These are phyloP conservation scores for Nymphalis c-album DNA, from an alignment of 2,888 invertebrate species.

Conservation along the genomic window DNA sequence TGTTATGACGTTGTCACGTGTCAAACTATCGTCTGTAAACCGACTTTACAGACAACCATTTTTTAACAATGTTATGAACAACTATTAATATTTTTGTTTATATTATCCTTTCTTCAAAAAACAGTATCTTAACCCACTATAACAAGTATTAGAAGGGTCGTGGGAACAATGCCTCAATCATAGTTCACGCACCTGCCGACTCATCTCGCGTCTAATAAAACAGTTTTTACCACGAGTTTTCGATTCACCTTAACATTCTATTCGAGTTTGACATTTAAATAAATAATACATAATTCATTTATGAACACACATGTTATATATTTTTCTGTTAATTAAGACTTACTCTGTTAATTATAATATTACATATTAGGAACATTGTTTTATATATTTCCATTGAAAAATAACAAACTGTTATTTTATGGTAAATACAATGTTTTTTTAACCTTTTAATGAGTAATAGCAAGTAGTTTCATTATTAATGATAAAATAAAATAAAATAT, in stretches of 20 bases:
- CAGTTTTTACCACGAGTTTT: constrained; percentile 23
- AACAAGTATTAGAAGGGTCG: constrained; percentile 48
- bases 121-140: constrained; percentile 7
- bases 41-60: no score
- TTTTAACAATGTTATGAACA: no score
- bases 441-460: no score
- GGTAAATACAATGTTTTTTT: no score
- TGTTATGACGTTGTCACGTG: no score
- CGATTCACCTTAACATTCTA: constrained; percentile 16
- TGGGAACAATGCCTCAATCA: constrained; percentile 79
- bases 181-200: constrained; percentile 72
- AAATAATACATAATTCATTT: background rate
- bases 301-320: background rate
- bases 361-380: background rate
- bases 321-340: no score
- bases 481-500: no score
- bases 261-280: constrained; percentile 7
- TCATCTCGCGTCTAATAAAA: constrained; percentile 44
- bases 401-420: background rate
- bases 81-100: background rate
- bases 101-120: background rate
- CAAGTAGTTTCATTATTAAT: no score
- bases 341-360: no score
- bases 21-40: no score
- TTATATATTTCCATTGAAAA: background rate